Evolutionary conservation across 2,113 vertebrate genomes (phyloP).

Genomic region (Sardina pilchardus): DNA sequence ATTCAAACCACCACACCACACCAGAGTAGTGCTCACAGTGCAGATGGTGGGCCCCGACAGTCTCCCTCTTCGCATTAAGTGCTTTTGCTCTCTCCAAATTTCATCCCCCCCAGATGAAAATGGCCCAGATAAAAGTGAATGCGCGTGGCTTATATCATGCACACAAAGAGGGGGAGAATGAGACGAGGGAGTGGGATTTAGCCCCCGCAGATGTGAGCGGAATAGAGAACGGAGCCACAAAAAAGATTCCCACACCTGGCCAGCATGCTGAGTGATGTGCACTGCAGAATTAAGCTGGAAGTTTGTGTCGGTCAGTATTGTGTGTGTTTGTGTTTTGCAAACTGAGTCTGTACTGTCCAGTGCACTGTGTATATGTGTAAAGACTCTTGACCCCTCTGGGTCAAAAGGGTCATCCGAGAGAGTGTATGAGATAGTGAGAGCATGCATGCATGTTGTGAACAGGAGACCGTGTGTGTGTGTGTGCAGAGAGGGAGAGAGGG

Average conservation of each 20-base stretch:
- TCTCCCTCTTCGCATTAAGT: neutral
- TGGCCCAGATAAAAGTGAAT: conserved; percentile 36
- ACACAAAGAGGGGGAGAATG: conserved; percentile 28
- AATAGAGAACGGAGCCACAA: conserved; percentile 34
- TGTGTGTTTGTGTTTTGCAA: too few relatives aligned
- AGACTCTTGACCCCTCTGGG: too few relatives aligned
- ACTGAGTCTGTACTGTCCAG: neutral
- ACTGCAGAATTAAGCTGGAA: too few relatives aligned
- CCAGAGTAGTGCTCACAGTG: neutral
- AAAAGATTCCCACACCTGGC: conserved; percentile 18
- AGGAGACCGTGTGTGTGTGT: too few relatives aligned
- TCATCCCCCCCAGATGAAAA: conserved; percentile 35
- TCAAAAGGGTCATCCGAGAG: too few relatives aligned
- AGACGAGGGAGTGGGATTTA: conserved; percentile 35
- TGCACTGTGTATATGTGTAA: neutral
- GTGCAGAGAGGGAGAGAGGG: too few relatives aligned
- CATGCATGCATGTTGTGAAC: too few relatives aligned
- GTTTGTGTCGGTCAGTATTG: too few relatives aligned
- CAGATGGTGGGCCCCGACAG: neutral
- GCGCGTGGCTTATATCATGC: conserved; percentile 35
- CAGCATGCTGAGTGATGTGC: too few relatives aligned
- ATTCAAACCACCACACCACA: neutral
- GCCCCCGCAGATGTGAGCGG: conserved; percentile 22
- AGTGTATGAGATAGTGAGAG: too few relatives aligned
- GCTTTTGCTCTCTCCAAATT: conserved; percentile 10